Evolutionary conservation across 2,888 invertebrate species (phyloP), one percentile per base, ranked within the genome.

Genomic region (Lasioglossum vierecki): DNA sequence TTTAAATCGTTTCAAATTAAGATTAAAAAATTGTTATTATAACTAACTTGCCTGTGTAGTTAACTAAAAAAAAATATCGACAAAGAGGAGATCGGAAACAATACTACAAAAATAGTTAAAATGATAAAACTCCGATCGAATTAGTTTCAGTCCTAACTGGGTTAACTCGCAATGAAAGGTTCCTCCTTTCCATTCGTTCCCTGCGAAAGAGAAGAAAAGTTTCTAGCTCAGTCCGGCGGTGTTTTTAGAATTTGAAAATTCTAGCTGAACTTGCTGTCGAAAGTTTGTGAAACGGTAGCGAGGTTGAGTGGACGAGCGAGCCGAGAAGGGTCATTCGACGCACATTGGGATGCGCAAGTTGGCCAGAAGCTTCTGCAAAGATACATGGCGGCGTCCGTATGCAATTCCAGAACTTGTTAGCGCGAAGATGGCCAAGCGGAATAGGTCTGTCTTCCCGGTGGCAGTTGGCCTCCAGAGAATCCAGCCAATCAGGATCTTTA

Each of bases 401-500:
- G 84, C 82, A 83, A 83, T 88, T 76, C 81, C 82, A 75, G 78
- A 87, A 80, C 84, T 87, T 82, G 88, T 88, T 89, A 88, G 82
- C 81, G 66, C 84, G 68, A 60, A 49, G 79, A 82, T 76, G 73
- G 53, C 82, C 75, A 22, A 66, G 49, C 49, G 46, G 78, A 66
- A 85, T 82, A 76, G 82, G 73, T 68, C 73, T 39, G 83, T 80
- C 80, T 88, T 89, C 80, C 53, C 76, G 41, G 13, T 49, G 83
- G 79, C 82, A 89, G 90, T 87, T 86, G 90, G 87, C 88, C 94
- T 90, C 93, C 86, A 73, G 93, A 92, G 94, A 88, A 91, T 93
- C 88, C 91, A 91, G 89, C 93, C 93, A 94, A 94, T 94, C 94
- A 93, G 92, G 90, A 93, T 93, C 91, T 93, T 94, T 93, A 93